phyloP scores from a whole-genome alignment of 2,888 invertebrate genomes.

The Heteromyza rotundicornis region DNA sequence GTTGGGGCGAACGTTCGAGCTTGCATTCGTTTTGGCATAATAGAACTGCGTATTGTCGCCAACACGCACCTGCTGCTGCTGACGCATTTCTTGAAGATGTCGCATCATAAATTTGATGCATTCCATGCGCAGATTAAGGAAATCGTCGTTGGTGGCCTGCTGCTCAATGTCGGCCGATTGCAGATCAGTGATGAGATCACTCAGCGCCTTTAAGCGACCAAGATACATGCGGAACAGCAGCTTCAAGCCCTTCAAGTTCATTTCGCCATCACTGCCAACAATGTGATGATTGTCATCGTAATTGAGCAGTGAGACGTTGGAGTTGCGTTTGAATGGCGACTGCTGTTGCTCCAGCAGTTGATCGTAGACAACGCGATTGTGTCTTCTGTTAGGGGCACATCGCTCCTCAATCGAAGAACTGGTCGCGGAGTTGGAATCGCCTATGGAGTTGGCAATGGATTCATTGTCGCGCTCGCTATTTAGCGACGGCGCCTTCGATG shows the following conservation, averaged over 20 bases:
- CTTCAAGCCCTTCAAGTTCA: slow-evolving; percentile 65
- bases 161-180: slow-evolving; percentile 53
- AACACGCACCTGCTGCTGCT: slow-evolving; percentile 32
- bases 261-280: slow-evolving; percentile 39
- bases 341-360: slow-evolving; percentile 46
- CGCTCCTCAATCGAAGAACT: slow-evolving; percentile 51
- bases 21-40: slow-evolving; percentile 38
- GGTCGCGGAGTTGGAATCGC: slow-evolving; percentile 47
- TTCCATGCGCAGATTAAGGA: slow-evolving; percentile 53
- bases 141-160: slow-evolving; percentile 47
- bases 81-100: slow-evolving; percentile 36
- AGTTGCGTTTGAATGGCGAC: slow-evolving; percentile 47
- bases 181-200: slow-evolving; percentile 52
- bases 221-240: slow-evolving; percentile 70
- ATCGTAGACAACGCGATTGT: slow-evolving; percentile 50
- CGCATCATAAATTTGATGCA: slow-evolving; percentile 54
- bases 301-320: slow-evolving; percentile 39
- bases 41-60: slow-evolving; percentile 39
- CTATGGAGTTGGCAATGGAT: slow-evolving; percentile 42
- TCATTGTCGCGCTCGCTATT: slow-evolving; percentile 54
- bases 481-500: slow-evolving; percentile 48
- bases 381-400: slow-evolving; percentile 33
- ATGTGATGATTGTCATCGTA: slow-evolving; percentile 1
- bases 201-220: slow-evolving; percentile 62
- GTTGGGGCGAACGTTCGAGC: slow-evolving; percentile 24